Percentiles rank a stretch among this genome's conserved stretches.
Conservation (phyloP, 2,888 invertebrate species). For the Orchesellides sinensis region DNA sequence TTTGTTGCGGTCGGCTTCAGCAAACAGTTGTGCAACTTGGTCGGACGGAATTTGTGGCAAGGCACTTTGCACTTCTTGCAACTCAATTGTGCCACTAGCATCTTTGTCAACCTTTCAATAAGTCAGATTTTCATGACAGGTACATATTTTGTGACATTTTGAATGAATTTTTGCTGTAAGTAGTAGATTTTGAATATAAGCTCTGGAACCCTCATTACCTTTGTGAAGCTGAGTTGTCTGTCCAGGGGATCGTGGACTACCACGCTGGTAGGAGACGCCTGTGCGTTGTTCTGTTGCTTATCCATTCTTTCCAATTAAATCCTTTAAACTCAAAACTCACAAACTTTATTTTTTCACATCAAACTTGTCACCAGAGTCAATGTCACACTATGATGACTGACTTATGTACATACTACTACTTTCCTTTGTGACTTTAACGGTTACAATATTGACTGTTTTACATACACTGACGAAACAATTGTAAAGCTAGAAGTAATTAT, state of each 20-base stretch:
- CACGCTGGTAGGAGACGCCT: neutral
- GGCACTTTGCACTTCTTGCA: constrained; percentile 65
- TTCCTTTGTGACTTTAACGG: too few relatives aligned
- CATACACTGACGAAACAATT: too few relatives aligned
- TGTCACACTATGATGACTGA: too few relatives aligned
- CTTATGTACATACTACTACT: too few relatives aligned
- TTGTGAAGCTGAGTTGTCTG: constrained; percentile 42
- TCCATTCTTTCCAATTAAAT: too few relatives aligned
- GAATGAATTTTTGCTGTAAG: neutral
- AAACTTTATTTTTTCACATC: too few relatives aligned
- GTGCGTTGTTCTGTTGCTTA: too few relatives aligned
- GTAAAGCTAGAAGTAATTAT: too few relatives aligned
- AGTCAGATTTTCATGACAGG: neutral
- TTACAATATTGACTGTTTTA: too few relatives aligned
- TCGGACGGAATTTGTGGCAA: constrained; percentile 75
- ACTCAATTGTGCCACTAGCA: constrained; percentile 61
- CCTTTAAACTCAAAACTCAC: too few relatives aligned
- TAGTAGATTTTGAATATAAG: neutral
- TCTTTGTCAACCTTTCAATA: constrained; percentile 50
- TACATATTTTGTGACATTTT: neutral
- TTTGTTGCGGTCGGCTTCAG: constrained; percentile 77
- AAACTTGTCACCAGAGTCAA: too few relatives aligned
- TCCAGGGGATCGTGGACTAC: neutral
- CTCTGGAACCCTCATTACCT: neutral
- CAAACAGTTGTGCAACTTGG: constrained; percentile 76